phyloP scores from a whole-genome alignment of 2,113 vertebrate genomes.

The Aythya baeri region DNA sequence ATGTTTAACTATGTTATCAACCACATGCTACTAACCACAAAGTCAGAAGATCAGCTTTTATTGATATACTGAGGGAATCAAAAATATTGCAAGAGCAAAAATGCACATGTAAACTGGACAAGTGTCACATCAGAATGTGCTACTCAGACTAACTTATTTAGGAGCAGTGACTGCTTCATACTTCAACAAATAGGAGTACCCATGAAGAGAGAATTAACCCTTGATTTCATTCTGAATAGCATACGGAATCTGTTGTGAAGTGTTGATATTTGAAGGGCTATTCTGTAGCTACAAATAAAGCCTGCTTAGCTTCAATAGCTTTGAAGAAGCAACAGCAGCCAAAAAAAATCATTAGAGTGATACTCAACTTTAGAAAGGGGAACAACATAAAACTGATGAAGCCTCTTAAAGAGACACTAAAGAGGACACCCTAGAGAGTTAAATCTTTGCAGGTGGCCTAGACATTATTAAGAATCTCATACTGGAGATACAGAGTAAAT shows the following conservation, averaged over 20 bases:
- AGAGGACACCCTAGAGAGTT: neutral
- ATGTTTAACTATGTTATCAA: rapidly evolving
- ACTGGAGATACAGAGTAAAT: neutral
- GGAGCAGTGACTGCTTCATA: neutral
- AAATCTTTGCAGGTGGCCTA: neutral
- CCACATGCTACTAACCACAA: neutral
- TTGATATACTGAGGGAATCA: neutral
- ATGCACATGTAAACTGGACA: neutral
- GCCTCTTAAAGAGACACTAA: neutral
- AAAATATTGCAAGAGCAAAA: neutral
- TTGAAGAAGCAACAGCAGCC: neutral
- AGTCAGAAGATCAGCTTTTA: neutral
- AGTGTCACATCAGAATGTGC: neutral
- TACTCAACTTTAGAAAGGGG: neutral
- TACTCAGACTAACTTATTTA: neutral
- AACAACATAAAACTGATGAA: neutral
- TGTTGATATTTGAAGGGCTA: neutral
- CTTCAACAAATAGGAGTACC: neutral
- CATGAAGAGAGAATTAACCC: neutral
- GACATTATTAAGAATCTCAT: neutral
- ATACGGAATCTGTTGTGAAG: neutral
- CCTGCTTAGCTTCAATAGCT: neutral
- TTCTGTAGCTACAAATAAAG: neutral
- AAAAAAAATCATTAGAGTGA: neutral
- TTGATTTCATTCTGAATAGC: neutral